Evolutionary conservation across 2,113 vertebrate genomes (phyloP), one percentile per base, ranked within the genome.

Genomic region (Oenanthe oenanthe): DNA sequence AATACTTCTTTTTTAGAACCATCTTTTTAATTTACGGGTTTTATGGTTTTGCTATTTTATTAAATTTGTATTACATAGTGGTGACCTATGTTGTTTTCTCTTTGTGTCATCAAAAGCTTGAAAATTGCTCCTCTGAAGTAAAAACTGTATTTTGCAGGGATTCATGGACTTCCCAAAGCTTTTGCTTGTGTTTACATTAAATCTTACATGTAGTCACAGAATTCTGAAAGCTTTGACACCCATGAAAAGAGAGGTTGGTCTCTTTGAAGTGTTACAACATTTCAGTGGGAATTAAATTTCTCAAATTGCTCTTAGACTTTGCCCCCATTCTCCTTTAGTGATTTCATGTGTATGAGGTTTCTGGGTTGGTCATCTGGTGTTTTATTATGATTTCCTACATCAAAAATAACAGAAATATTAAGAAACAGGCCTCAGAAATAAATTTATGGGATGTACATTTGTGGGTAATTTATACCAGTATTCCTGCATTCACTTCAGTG

Each of bases 11-110:
- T 89, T 82, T 65, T n/a, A 26, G 84, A 31, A 3, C 13, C 7
- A 4, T 7, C 3, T 43, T 45, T 72, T 66, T 74, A 56, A 65
- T 40, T 28, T 2, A 9, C 0, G 2, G 1, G 0, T 7, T 72
- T 86, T 63, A n/a, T 63, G 8, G 1, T 18, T 79, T 81, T 80
- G 3, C 63, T 68, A 9, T 10, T 60, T 43, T 36, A 2, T 47
- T 36, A 56, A 42, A 85, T 10, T 43, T 34, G 1, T 34, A 7
- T 67, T 71, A 43, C 9, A 14, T 13, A 34, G 8, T 45, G 13
- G 12, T 58, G 4, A 56, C 17, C 12, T 63, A 9, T 85, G 6
- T 0, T 3, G 32, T 20, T 80, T 80, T 74, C 42, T 53, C 4
- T 54, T 72, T 36, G 4, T 36, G 11, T 45, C 13, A 66, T 67